Percentiles rank a stretch among this genome's conserved stretches.
Conservation (phyloP, 2,797 vertebrate species). For the Crenuchus spilurus region DNA sequence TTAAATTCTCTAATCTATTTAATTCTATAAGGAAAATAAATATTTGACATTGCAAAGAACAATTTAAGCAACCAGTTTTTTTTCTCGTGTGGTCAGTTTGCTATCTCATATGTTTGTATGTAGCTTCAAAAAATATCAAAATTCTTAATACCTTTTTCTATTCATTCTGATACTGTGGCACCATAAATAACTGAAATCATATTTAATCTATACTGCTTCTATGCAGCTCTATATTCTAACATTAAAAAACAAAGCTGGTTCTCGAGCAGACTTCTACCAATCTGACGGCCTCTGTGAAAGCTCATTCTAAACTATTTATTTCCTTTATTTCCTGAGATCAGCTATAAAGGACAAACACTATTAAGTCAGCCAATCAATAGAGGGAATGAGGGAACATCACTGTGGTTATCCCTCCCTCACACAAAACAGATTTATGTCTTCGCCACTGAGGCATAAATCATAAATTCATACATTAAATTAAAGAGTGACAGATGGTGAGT, state of each 20-base stretch:
- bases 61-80: too few relatives aligned
- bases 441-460: conserved; percentile 80
- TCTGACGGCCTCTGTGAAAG: conserved; percentile 60
- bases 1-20: too few relatives aligned
- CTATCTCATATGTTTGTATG: too few relatives aligned
- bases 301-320: conserved; percentile 78
- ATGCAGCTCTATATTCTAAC: background rate
- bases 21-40: too few relatives aligned
- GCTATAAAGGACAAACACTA: conserved; percentile 86
- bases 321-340: conserved; percentile 82
- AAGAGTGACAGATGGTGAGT: conserved; percentile 77
- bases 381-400: conserved; percentile 75
- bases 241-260: background rate
- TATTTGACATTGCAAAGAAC: too few relatives aligned
- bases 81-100: too few relatives aligned
- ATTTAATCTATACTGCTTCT: background rate
- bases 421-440: conserved; percentile 81
- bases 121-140: too few relatives aligned
- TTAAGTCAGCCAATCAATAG: conserved; percentile 84
- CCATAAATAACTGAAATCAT: background rate
- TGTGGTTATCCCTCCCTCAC: conserved; percentile 62
- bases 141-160: background rate
- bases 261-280: conserved; percentile 10
- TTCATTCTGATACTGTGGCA: background rate
- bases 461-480: conserved; percentile 85